Conservation (phyloP, 2,113 vertebrate species). For the Burhinus bistriatus region DNA sequence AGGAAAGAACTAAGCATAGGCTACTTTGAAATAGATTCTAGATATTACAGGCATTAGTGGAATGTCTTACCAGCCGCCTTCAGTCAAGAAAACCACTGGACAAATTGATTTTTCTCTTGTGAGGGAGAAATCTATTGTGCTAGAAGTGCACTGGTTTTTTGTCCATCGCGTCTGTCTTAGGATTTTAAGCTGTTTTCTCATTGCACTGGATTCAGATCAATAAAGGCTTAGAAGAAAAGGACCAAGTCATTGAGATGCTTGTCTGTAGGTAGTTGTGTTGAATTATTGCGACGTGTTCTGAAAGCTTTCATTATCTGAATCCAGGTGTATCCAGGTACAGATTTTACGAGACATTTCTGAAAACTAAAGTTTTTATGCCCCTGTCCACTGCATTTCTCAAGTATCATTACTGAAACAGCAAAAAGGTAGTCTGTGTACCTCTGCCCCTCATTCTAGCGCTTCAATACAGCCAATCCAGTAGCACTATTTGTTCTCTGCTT, state of each 20-base stretch:
- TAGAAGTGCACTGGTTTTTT: not conserved
- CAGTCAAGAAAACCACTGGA: not conserved
- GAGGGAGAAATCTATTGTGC: not conserved
- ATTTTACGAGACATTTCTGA: not conserved
- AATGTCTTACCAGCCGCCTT: not conserved
- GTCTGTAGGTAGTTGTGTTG: not conserved
- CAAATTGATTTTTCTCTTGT: not conserved
- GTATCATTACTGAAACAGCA: not conserved
- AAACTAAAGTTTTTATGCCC: not conserved
- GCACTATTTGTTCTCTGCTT: not conserved
- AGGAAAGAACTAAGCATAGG: not conserved
- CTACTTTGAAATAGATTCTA: not conserved
- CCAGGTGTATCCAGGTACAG: not conserved
- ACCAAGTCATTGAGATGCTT: fast-evolving
- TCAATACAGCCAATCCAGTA: not conserved
- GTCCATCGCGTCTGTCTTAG: fast-evolving
- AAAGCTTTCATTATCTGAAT: not conserved
- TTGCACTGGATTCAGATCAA: not conserved
- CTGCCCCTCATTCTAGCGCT: not conserved
- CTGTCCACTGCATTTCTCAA: not conserved
- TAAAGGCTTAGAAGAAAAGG: not conserved
- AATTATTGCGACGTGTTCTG: not conserved
- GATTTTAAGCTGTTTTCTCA: not conserved
- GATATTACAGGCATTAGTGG: not conserved
- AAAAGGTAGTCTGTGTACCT: not conserved